phyloP scores from a whole-genome alignment of 1,140 invertebrate genomes.

The Nixonia krombeini region DNA sequence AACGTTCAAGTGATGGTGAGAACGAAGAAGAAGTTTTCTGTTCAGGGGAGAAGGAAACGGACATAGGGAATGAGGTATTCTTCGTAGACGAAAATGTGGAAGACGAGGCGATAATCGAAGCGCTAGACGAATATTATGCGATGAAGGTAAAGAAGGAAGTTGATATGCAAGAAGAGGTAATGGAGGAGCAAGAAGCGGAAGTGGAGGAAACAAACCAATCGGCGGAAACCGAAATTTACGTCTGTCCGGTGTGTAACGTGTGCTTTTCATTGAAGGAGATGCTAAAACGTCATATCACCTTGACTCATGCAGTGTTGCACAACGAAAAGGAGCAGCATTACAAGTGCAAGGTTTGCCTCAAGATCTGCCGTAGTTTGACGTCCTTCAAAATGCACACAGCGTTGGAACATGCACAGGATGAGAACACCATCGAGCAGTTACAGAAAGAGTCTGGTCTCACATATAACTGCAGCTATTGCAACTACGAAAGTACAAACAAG shows the following conservation, averaged over 20 bases:
- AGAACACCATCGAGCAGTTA: neutral
- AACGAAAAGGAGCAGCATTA: constrained; percentile 30
- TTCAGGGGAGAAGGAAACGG: neutral
- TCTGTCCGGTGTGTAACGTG: constrained; percentile 69
- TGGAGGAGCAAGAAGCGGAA: too few relatives aligned
- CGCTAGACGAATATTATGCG: constrained; percentile 25
- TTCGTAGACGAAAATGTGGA: constrained; percentile 9
- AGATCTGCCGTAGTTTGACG: constrained; percentile 40
- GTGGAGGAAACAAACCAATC: constrained; percentile 6
- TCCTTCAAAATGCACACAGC: constrained; percentile 47
- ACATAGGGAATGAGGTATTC: constrained; percentile 4
- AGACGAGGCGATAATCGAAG: constrained; percentile 20
- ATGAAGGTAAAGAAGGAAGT: constrained; percentile 45
- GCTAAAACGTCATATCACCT: constrained; percentile 59
- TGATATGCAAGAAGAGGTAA: too few relatives aligned
- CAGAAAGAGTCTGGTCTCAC: constrained; percentile 3
- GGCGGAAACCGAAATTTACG: constrained; percentile 30
- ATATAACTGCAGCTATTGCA: constrained; percentile 50
- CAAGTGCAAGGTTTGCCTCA: constrained; percentile 52
- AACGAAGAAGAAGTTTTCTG: neutral
- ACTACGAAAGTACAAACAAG: constrained; percentile 50
- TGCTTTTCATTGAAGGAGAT: constrained; percentile 72
- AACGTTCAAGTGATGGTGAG: neutral
- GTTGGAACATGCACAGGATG: constrained; percentile 29
- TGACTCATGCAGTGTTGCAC: constrained; percentile 15